A percentile compares a stretch with the other conserved stretches of the same genome.
phyloP scores from a whole-genome alignment of 1,140 invertebrate species.

The Diachasmimorpha longicaudata region DNA sequence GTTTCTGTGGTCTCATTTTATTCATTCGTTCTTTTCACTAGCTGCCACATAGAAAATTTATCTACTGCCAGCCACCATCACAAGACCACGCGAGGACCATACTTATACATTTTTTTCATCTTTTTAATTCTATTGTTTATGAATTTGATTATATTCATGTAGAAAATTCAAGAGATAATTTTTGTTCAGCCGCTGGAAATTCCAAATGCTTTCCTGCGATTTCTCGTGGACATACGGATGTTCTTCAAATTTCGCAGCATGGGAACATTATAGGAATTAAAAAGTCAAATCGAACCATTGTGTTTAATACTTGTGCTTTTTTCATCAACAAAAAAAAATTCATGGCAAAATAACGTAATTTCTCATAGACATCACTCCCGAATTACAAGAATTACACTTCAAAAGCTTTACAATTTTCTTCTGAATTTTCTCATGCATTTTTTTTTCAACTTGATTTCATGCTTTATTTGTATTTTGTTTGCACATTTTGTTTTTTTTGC shows the following conservation, averaged over 20 bases:
- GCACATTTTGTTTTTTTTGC: slow-evolving; percentile 53
- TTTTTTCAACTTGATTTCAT: slow-evolving; percentile 25
- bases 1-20: slow-evolving; percentile 19
- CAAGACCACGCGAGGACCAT: not conserved
- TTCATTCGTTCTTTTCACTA: not conserved
- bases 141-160: not conserved
- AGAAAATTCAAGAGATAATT: too few species aligned
- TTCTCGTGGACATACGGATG: too few species aligned
- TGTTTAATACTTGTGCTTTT: too few species aligned
- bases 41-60: not conserved
- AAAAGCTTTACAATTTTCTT: not conserved
- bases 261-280: too few species aligned
- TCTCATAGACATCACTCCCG: too few species aligned
- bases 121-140: slow-evolving; percentile 12
- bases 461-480: slow-evolving; percentile 58
- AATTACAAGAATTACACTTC: too few species aligned
- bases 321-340: too few species aligned
- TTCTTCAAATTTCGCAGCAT: too few species aligned
- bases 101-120: not conserved
- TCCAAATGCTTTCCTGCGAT: too few species aligned
- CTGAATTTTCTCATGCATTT: slow-evolving; percentile 9
- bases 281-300: too few species aligned
- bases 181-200: too few species aligned
- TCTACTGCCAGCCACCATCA: not conserved
- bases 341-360: too few species aligned